A percentile compares a stretch with the other conserved stretches of the same genome.
These are phyloP conservation scores for Burhinus oedicnemus DNA, from an alignment of 2,113 vertebrate genomes.

Conservation along the genomic window DNA sequence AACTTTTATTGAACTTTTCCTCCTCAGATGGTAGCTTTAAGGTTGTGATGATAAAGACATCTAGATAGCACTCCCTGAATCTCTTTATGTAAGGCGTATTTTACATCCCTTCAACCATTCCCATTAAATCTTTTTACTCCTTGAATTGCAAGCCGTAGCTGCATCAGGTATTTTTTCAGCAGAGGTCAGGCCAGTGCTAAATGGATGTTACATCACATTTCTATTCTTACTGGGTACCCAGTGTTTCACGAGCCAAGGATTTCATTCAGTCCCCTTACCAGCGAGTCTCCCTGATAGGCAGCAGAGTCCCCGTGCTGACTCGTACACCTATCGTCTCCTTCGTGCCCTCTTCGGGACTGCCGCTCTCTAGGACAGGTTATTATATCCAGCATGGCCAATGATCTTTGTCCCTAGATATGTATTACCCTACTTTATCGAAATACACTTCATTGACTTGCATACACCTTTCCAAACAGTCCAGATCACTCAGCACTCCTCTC, in stretches of 20 bases:
- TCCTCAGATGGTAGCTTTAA: not conserved
- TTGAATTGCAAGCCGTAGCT: not conserved
- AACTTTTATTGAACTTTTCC: not conserved
- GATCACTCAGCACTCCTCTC: not conserved
- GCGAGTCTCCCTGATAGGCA: fast-evolving
- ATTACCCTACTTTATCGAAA: not conserved
- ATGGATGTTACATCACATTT: not conserved
- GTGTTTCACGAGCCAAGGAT: not conserved
- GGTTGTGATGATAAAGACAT: not conserved
- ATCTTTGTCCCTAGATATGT: not conserved
- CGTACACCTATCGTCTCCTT: not conserved
- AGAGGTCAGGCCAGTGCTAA: not conserved
- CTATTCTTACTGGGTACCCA: not conserved
- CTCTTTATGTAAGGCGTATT: not conserved
- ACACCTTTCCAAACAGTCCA: not conserved
- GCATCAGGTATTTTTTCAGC: not conserved
- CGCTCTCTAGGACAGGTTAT: not conserved
- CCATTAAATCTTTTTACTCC: not conserved
- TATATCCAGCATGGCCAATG: not conserved
- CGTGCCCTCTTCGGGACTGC: not conserved
- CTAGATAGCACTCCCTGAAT: not conserved
- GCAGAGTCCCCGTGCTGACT: not conserved
- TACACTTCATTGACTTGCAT: not conserved
- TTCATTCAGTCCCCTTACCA: not conserved
- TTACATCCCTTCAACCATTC: not conserved